Conservation (phyloP, 2,797 vertebrate species). For the Halcyon chelicuti region DNA sequence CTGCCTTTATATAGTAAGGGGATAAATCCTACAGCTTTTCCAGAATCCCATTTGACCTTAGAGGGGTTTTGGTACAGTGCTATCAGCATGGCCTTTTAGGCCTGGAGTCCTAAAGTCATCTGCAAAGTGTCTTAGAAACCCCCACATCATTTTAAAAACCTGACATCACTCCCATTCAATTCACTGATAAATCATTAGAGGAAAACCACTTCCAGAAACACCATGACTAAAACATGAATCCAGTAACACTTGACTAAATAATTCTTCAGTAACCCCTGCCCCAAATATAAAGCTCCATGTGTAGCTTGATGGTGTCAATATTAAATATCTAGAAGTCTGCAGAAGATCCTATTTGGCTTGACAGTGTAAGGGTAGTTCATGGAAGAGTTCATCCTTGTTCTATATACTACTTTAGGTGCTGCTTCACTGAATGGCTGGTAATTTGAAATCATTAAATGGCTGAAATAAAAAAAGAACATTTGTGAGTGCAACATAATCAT, state of each 20-base stretch:
- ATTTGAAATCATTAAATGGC: constrained; percentile 5
- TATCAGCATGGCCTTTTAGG: neutral
- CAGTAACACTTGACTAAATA: neutral
- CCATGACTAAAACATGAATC: neutral
- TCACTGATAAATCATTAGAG: neutral
- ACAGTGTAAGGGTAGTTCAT: neutral
- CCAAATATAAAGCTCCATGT: neutral
- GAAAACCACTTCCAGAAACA: neutral
- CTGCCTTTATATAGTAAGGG: neutral
- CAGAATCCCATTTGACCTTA: neutral
- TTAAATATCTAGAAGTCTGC: neutral
- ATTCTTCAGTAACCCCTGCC: neutral
- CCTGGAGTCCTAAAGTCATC: neutral
- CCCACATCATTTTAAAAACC: neutral
- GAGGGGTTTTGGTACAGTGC: neutral
- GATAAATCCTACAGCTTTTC: neutral
- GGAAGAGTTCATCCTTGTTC: neutral
- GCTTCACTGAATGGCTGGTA: neutral
- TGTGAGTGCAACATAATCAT: neutral
- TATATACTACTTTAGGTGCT: neutral
- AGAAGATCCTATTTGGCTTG: neutral
- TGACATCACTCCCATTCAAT: neutral
- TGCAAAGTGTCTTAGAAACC: neutral
- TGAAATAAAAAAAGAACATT: constrained; percentile 50
- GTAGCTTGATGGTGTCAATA: neutral